phyloP scores from a whole-genome alignment of 1,140 invertebrate species.

The Ganaspis sp. region DNA sequence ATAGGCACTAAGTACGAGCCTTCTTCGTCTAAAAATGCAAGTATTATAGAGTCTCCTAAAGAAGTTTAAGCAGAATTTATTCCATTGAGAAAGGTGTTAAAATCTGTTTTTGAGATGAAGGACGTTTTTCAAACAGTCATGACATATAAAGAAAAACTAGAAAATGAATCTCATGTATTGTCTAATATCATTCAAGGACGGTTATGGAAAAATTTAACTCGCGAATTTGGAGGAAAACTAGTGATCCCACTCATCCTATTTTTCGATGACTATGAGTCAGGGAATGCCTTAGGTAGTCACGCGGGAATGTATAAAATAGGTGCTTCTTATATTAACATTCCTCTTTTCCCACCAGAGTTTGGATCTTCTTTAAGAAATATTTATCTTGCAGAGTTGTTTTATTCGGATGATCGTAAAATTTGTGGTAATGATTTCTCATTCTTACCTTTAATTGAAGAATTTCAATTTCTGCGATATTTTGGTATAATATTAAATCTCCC shows the following conservation, averaged over 20 bases:
- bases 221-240: background rate
- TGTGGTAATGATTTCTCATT: background rate
- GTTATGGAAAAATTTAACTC: background rate
- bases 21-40: background rate
- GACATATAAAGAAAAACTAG: background rate
- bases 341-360: background rate
- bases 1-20: background rate
- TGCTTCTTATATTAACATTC: background rate
- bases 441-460: background rate
- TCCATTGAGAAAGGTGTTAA: background rate
- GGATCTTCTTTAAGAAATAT: background rate
- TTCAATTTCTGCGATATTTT: background rate
- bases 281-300: background rate
- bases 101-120: background rate
- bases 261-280: background rate
- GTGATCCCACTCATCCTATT: background rate
- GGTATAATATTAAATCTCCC: background rate
- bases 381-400: background rate
- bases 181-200: background rate
- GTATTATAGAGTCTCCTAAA: background rate
- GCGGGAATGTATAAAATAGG: background rate
- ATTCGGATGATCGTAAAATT: background rate
- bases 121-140: background rate
- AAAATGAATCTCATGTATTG: background rate
- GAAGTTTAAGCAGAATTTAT: background rate